Conservation (phyloP, 2,797 vertebrate genomes). For the Alauda arvensis region DNA sequence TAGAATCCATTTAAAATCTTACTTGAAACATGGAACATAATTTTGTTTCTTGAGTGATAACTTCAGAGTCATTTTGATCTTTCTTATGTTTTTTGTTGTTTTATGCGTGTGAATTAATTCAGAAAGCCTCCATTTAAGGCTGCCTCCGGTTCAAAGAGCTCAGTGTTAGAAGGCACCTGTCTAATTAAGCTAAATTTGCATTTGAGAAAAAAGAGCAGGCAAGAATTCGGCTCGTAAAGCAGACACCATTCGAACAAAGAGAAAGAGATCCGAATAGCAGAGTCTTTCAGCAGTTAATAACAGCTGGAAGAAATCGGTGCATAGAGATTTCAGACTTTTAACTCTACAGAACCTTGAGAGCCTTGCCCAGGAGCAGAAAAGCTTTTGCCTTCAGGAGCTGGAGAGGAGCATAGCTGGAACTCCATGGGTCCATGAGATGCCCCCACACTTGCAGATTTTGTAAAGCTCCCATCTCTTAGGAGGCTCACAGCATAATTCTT, state of each 20-base stretch:
- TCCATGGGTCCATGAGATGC: neutral
- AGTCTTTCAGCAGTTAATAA: neutral
- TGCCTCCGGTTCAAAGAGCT: neutral
- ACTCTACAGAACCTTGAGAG: neutral
- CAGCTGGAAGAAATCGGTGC: neutral
- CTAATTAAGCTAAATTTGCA: neutral
- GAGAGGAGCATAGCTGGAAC: neutral
- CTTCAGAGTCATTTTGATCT: neutral
- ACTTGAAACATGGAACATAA: neutral
- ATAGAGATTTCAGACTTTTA: neutral
- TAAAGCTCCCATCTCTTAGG: neutral
- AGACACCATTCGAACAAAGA: neutral
- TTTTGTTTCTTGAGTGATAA: neutral
- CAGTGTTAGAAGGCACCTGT: constrained; percentile 7
- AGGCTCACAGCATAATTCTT: neutral
- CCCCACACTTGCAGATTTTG: neutral
- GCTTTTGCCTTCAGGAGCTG: neutral
- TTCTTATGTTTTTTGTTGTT: neutral
- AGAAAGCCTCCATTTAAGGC: neutral
- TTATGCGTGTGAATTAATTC: neutral
- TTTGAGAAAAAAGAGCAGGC: neutral
- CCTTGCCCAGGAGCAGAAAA: neutral
- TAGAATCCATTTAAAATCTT: neutral
- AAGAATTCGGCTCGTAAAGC: neutral
- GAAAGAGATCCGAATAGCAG: neutral